phyloP scores from a whole-genome alignment of 2,797 vertebrate species.

The Poecilia velifera region DNA sequence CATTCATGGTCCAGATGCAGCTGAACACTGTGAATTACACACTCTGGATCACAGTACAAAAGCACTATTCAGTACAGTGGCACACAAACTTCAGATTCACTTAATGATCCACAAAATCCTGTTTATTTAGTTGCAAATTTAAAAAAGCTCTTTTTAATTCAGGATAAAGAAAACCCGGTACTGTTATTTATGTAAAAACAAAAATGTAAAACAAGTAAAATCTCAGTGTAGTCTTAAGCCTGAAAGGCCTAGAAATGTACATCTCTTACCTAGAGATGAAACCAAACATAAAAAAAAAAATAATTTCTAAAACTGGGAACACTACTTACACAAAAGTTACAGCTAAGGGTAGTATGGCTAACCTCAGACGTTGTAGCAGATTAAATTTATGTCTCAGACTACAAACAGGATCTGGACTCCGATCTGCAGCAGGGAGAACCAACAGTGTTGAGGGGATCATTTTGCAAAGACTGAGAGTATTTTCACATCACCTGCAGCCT shows the following conservation, averaged over 20 bases:
- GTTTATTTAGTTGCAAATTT: neutral
- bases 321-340: neutral
- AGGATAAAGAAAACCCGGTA: neutral
- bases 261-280: neutral
- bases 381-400: neutral
- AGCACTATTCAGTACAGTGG: neutral
- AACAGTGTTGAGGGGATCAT: neutral
- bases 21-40: neutral
- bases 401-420: neutral
- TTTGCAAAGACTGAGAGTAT: neutral
- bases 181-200: neutral
- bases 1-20: neutral
- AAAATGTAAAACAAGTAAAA: neutral
- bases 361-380: neutral
- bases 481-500: neutral
- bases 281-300: neutral
- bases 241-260: neutral
- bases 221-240: neutral
- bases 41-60: neutral
- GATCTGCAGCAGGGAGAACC: neutral
- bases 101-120: no score
- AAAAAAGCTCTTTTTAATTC: neutral
- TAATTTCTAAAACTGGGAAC: neutral
- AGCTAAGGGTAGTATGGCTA: neutral
- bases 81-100: neutral